These are phyloP conservation scores for Mimumesa dahlbomi DNA, from an alignment of 2,888 invertebrate genomes.

Conservation along the genomic window DNA sequence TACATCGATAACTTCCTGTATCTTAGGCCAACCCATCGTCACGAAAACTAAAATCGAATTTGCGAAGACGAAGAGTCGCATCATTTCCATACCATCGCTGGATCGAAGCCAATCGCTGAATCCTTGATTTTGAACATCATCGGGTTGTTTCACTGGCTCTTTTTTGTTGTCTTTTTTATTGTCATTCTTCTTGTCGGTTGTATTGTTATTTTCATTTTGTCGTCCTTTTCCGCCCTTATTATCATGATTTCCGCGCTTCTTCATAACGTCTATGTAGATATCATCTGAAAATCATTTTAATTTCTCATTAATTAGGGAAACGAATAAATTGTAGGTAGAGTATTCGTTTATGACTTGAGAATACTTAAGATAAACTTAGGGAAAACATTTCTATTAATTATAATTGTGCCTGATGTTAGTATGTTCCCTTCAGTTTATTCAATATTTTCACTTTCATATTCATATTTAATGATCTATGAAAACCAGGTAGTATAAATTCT, in stretches of 20 bases:
- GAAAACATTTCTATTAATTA: too few species aligned
- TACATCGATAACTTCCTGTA: constrained; percentile 83
- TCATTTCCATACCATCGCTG: constrained; percentile 86
- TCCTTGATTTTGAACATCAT: constrained; percentile 74
- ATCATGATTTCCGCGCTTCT: constrained; percentile 64
- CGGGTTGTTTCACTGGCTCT: constrained; percentile 52
- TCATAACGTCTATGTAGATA: constrained; percentile 60
- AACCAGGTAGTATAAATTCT: too few species aligned
- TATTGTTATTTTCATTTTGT: constrained; percentile 39
- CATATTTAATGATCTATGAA: too few species aligned
- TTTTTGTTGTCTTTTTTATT: constrained; percentile 50
- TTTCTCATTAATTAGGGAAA: too few species aligned
- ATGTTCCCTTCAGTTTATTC: too few species aligned
- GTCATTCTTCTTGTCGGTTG: constrained; percentile 42
- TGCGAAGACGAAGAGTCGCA: constrained; percentile 90
- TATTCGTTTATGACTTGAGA: too few species aligned
- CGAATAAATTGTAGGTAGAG: too few species aligned
- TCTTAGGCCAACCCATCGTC: constrained; percentile 88
- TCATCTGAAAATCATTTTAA: constrained; percentile 67
- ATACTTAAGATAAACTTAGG: too few species aligned
- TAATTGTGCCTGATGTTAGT: too few species aligned
- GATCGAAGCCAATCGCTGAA: constrained; percentile 80
- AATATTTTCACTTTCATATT: too few species aligned
- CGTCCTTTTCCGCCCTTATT: constrained; percentile 55
- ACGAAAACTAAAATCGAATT: constrained; percentile 88